Evolutionary conservation across 2,888 invertebrate species (phyloP), one percentile per base, ranked within the genome.

Genomic region (Xylota segnis): DNA sequence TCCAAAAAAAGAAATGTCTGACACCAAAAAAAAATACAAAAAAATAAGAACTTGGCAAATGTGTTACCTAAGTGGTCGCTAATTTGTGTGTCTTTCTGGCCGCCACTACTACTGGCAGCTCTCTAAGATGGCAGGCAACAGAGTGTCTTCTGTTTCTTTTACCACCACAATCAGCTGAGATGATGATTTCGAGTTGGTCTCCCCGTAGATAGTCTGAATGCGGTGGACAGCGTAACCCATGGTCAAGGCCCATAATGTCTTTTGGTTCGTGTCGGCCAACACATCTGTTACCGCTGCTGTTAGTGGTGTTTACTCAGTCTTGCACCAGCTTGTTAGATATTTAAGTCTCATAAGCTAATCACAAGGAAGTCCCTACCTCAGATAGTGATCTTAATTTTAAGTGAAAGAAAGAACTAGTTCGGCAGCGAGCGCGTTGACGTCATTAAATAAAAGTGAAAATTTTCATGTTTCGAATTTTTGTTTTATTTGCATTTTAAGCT

Each of bases 191-290:
- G 6, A 2, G 37, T 37, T 37, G 45, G 56, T 32, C 50, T 50
- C 59, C 29, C 54, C 5, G 37, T 14, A 45, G 47, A 45, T 45
- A 74, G 68, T 50, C 59, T 50, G n/a, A 47, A 59, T 54, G 47
- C 56, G 54, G 50, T 70, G 54, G 63, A 34, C 54, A 23, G 50
- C 43, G 58, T 66, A 79, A 16, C 40, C 52, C 71, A 61, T 68
- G 86, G 86, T 82, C 86, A 86, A 86, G 86, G 86, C 82, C 86
- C 71, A 56, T 45, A 78, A 70, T 63, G 40, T 70, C 34, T 23
- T 27, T 71, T 71, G 34, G 40, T 52, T 27, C 66, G 72, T n/a
- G n/a, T 59, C 58, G 58, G 32, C 72, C 40, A 40, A 59, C 68
- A 54, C 52, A 61, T 29, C 32, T 40, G 12, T 50, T 45, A 18